Evolutionary conservation across 2,888 invertebrate genomes (phyloP).

Genomic region (Noctua janthina): DNA sequence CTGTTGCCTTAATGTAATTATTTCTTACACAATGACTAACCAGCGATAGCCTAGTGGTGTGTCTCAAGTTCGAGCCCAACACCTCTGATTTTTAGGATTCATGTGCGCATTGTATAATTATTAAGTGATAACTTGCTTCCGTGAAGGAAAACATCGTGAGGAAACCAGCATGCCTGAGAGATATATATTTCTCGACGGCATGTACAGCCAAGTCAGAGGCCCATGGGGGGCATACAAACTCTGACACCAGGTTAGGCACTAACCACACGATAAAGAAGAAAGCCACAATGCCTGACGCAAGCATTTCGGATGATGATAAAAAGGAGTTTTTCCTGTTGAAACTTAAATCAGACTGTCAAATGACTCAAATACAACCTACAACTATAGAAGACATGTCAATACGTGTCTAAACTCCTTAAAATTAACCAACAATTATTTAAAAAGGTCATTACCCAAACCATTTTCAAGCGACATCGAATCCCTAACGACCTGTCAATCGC

Average conservation of each 20-base stretch:
- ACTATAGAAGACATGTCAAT: background rate
- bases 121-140: too few relatives aligned
- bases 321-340: background rate
- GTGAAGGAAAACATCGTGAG: too few relatives aligned
- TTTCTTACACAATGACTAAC: background rate
- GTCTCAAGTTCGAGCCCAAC: too few relatives aligned
- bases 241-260: too few relatives aligned
- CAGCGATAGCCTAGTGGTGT: too few relatives aligned
- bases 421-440: background rate
- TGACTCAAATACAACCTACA: background rate
- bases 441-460: conserved; percentile 5
- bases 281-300: background rate
- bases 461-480: conserved; percentile 28
- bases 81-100: too few relatives aligned
- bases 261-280: too few relatives aligned
- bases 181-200: too few relatives aligned
- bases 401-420: background rate
- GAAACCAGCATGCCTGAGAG: too few relatives aligned
- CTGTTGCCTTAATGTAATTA: background rate
- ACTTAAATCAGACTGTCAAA: background rate
- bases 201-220: too few relatives aligned
- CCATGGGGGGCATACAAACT: too few relatives aligned
- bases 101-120: too few relatives aligned
- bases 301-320: background rate
- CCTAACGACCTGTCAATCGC: conserved; percentile 48